These are phyloP conservation scores for Halisarca cf. caerulea DNA, from an alignment of 37 sponge, comb jelly and placozoan genomes.

Conservation along the genomic window DNA sequence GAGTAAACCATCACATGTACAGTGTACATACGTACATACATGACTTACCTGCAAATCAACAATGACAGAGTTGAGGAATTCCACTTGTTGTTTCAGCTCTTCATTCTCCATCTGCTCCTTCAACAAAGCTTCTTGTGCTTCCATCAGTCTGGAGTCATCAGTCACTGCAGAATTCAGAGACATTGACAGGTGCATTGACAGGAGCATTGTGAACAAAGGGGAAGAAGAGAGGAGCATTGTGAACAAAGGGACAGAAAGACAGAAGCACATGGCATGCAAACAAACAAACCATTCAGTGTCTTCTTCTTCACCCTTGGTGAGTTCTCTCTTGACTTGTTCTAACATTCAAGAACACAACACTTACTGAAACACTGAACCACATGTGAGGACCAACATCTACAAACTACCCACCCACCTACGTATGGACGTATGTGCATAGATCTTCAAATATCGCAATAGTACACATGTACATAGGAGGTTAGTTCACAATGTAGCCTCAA, in stretches of 20 bases:
- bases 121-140: constrained; percentile 12
- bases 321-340: constrained; percentile 5
- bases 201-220: neutral
- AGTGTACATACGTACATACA: neutral
- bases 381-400: no score
- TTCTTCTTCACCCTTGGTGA: neutral
- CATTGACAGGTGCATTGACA: no score
- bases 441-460: neutral
- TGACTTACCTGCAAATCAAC: constrained; percentile 36
- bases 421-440: no score
- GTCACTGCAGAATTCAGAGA: neutral
- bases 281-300: neutral
- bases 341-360: no score
- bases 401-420: no score
- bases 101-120: constrained; percentile 15
- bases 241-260: no score
- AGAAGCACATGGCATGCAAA: neutral
- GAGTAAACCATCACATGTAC: neutral
- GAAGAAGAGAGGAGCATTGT: no score
- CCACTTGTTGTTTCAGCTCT: constrained; percentile 36
- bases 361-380: no score
- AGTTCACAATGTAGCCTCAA: no score
- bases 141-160: constrained; percentile 17
- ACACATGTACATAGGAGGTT: neutral
- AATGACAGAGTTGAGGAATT: constrained; percentile 86